These are phyloP conservation scores for Forbesichthys agassizii DNA, from an alignment of 2,113 vertebrate genomes.

Conservation along the genomic window DNA sequence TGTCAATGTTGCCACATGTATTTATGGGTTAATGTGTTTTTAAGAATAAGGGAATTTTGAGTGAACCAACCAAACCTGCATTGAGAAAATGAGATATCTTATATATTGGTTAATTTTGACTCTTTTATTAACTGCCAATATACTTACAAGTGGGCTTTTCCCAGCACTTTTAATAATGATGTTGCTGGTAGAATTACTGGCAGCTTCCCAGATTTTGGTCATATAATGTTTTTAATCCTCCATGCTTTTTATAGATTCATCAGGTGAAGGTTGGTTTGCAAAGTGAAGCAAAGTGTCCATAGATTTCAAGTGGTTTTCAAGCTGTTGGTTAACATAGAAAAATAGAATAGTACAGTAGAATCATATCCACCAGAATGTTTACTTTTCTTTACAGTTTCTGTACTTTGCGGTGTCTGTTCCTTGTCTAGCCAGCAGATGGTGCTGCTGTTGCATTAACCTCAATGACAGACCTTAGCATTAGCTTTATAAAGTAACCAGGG, in stretches of 20 bases:
- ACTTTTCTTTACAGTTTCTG: not conserved
- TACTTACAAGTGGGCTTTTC: no score
- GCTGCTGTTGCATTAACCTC: conserved; percentile 35
- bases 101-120: conserved; percentile 5
- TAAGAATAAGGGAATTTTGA: conserved; percentile 64
- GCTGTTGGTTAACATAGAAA: conserved; percentile 16
- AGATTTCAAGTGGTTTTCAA: conserved; percentile 2
- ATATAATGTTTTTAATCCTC: no score
- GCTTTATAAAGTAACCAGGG: not conserved
- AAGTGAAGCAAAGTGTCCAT: not conserved
- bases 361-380: conserved; percentile 14
- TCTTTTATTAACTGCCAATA: not conserved
- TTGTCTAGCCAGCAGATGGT: conserved; percentile 47
- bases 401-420: not conserved
- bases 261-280: not conserved
- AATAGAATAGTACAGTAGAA: conserved; percentile 13
- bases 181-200: no score
- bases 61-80: conserved; percentile 47
- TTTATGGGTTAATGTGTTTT: conserved; percentile 44
- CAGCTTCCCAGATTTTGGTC: no score
- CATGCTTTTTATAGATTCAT: not conserved
- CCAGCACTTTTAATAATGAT: no score
- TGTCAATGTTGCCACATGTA: conserved; percentile 26
- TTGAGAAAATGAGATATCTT: not conserved
- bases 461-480: not conserved